Conservation (phyloP, 2,888 invertebrate species). For the Idaea biselata region DNA sequence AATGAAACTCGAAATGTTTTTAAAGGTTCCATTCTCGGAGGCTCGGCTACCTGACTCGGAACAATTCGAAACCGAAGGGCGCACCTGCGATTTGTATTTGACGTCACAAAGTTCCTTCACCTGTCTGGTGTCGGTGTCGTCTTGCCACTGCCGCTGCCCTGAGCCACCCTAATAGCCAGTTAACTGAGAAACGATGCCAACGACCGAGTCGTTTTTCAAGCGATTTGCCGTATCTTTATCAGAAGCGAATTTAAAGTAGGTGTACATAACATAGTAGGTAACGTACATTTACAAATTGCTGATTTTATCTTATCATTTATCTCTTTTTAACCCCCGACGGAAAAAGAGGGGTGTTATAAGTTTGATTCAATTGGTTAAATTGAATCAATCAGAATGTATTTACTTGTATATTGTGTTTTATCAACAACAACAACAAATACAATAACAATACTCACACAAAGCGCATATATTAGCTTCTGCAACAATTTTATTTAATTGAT, state of each 20-base stretch:
- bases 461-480: background rate
- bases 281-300: background rate
- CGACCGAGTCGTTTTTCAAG: constrained; percentile 24
- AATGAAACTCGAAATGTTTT: constrained; percentile 36
- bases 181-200: constrained; percentile 37
- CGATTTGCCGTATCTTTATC: constrained; percentile 30
- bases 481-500: constrained; percentile 7
- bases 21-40: constrained; percentile 26
- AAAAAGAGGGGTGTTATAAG: too few relatives aligned
- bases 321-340: too few relatives aligned
- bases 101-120: constrained; percentile 61
- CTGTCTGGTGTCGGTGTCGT: constrained; percentile 46
- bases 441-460: background rate
- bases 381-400: background rate
- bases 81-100: constrained; percentile 53
- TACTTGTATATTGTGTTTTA: background rate
- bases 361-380: background rate
- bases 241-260: constrained; percentile 7
- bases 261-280: background rate
- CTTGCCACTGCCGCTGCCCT: constrained; percentile 33
- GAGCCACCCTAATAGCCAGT: constrained; percentile 36
- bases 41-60: constrained; percentile 42
- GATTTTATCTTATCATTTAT: background rate
- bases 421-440: background rate
- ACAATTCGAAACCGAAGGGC: constrained; percentile 43